These are phyloP conservation scores for Gobio gobio DNA, from an alignment of 2,113 vertebrate genomes.

Conservation along the genomic window DNA sequence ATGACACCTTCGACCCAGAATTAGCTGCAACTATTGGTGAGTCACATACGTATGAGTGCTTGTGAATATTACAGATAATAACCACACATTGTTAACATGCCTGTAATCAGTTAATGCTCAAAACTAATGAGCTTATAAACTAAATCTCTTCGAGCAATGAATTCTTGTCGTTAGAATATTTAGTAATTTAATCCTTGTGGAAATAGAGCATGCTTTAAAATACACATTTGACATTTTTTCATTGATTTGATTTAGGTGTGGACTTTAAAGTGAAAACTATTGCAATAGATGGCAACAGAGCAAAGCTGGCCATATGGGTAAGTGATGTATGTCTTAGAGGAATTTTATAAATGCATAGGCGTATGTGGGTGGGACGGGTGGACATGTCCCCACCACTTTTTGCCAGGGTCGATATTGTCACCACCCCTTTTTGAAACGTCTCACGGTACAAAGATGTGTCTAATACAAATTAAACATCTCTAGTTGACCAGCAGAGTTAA, in stretches of 20 bases:
- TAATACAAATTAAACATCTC: too few species aligned
- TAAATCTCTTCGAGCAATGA: background rate
- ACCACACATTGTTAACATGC: background rate
- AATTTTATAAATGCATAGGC: too few species aligned
- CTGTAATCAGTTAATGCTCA: background rate
- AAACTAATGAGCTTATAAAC: background rate
- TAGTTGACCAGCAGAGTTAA: too few species aligned
- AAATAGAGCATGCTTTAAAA: background rate
- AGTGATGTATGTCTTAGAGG: constrained; percentile 52
- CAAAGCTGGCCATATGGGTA: constrained; percentile 98
- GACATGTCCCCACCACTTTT: too few species aligned
- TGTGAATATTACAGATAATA: background rate
- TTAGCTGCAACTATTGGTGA: constrained; percentile 95
- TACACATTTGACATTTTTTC: background rate
- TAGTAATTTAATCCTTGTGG: background rate
- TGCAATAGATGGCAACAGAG: constrained; percentile 94
- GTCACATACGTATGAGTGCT: background rate
- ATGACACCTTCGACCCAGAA: constrained; percentile 96
- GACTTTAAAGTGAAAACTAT: constrained; percentile 99
- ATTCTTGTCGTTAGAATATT: background rate
- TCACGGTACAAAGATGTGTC: too few species aligned
- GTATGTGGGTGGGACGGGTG: too few species aligned
- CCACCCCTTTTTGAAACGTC: too few species aligned
- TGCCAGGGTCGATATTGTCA: too few species aligned
- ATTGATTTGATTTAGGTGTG: constrained; percentile 79